Evolutionary conservation across 2,113 vertebrate species (phyloP).

Genomic region (Esox niger): DNA sequence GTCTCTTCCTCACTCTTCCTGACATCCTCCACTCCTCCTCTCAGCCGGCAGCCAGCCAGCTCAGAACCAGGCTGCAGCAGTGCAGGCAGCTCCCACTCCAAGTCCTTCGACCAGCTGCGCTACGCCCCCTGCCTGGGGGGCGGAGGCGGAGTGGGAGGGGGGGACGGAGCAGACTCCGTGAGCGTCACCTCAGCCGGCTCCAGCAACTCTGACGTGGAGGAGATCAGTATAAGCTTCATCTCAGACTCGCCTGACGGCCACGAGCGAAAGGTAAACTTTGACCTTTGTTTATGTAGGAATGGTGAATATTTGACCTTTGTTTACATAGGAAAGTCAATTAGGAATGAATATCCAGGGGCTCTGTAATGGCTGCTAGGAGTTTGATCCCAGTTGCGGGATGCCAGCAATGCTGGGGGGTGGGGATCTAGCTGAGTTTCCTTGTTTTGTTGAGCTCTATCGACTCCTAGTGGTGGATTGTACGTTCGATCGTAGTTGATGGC

Average conservation of each 20-base stretch:
- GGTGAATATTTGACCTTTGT: not conserved
- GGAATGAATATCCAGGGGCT: no score
- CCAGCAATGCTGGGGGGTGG: no score
- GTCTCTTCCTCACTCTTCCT: not conserved
- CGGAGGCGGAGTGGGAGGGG: slow-evolving; percentile 55
- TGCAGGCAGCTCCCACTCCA: slow-evolving; percentile 84
- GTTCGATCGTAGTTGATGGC: no score
- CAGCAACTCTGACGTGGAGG: slow-evolving; percentile 93
- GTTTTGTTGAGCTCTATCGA: no score
- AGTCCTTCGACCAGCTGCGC: slow-evolving; percentile 93
- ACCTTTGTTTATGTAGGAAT: no score
- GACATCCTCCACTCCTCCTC: not conserved
- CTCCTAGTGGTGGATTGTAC: no score
- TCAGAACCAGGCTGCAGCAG: slow-evolving; percentile 77
- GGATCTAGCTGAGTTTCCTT: no score
- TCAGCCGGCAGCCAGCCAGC: slow-evolving; percentile 80
- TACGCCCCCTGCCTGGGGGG: slow-evolving; percentile 80
- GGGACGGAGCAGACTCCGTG: slow-evolving; percentile 82
- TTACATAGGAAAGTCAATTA: no score
- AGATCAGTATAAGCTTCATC: slow-evolving; percentile 91
- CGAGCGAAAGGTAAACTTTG: slow-evolving; percentile 84
- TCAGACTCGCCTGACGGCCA: slow-evolving; percentile 92
- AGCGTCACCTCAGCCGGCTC: slow-evolving; percentile 94
- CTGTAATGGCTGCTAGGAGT: no score
- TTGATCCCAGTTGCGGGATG: no score